phyloP scores from a whole-genome alignment of 2,113 vertebrate genomes.

The Platichthys stellatus region DNA sequence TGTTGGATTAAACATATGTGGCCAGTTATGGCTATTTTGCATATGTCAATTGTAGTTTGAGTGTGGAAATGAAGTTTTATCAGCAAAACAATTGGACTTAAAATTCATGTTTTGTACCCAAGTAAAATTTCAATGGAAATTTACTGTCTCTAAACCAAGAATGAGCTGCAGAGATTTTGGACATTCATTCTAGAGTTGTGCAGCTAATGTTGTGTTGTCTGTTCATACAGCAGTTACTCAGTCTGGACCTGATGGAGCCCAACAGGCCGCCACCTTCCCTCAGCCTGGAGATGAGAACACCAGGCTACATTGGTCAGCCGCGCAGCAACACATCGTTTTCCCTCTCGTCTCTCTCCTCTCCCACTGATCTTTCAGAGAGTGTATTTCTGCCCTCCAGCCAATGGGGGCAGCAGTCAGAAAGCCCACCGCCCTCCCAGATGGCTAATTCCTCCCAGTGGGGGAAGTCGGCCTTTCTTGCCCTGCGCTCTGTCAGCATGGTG shows the following conservation, averaged over 20 bases:
- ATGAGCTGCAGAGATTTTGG: neutral
- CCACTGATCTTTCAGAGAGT: conserved; percentile 49
- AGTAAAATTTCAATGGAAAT: neutral
- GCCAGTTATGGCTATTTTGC: no score
- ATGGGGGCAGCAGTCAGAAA: conserved; percentile 68
- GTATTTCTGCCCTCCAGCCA: conserved; percentile 47
- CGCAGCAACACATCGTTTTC: conserved; percentile 47
- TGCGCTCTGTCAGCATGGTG: conserved; percentile 82
- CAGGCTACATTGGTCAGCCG: conserved; percentile 59
- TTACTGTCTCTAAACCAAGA: neutral
- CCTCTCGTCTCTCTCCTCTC: conserved; percentile 48
- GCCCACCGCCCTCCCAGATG: conserved; percentile 37
- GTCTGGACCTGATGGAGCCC: conserved; percentile 74
- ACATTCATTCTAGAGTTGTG: neutral
- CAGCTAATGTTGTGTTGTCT: neutral
- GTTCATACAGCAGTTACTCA: conserved; percentile 73
- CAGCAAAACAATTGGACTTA: neutral
- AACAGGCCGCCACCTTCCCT: conserved; percentile 27
- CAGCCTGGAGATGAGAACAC: conserved; percentile 49
- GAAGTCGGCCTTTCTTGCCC: conserved; percentile 72
- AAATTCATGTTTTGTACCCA: neutral
- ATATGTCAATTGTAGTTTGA: no score
- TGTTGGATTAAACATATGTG: no score
- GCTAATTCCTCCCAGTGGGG: conserved; percentile 54
- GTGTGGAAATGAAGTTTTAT: no score